Evolutionary conservation across 1,140 invertebrate genomes (phyloP).

Genomic region (Achroia grisella): DNA sequence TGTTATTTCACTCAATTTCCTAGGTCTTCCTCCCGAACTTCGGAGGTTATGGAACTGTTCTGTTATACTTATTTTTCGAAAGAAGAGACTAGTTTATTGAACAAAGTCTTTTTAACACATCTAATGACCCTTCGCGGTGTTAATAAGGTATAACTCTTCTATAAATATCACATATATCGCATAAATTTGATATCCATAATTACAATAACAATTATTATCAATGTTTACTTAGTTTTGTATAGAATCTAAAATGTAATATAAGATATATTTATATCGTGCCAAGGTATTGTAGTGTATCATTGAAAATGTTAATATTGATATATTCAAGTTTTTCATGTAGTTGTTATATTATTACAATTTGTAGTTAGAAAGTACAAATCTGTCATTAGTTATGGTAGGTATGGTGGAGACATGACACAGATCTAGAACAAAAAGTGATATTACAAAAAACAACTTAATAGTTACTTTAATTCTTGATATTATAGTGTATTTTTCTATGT

Average conservation of each 20-base stretch:
- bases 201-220: constrained; percentile 52
- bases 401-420: too few relatives aligned
- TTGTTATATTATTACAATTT: too few relatives aligned
- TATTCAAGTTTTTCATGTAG: too few relatives aligned
- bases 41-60: constrained; percentile 67
- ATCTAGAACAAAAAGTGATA: too few relatives aligned
- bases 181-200: constrained; percentile 21
- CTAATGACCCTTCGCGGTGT: constrained; percentile 57
- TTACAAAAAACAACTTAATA: too few relatives aligned
- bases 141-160: constrained; percentile 49
- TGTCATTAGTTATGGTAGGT: too few relatives aligned
- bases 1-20: constrained; percentile 43
- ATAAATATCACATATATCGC: constrained; percentile 9
- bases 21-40: constrained; percentile 55
- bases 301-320: too few relatives aligned
- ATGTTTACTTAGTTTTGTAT: constrained; percentile 56
- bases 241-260: neutral
- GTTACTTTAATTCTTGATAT: too few relatives aligned
- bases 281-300: too few relatives aligned
- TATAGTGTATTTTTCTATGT: too few relatives aligned
- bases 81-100: constrained; percentile 55
- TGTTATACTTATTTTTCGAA: constrained; percentile 56
- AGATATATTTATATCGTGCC: too few relatives aligned
- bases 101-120: constrained; percentile 51
- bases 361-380: too few relatives aligned